A percentile compares a stretch with the other conserved stretches of the same genome.
phyloP scores from a whole-genome alignment of 2,797 vertebrate genomes.

The Scyliorhinus canicula region DNA sequence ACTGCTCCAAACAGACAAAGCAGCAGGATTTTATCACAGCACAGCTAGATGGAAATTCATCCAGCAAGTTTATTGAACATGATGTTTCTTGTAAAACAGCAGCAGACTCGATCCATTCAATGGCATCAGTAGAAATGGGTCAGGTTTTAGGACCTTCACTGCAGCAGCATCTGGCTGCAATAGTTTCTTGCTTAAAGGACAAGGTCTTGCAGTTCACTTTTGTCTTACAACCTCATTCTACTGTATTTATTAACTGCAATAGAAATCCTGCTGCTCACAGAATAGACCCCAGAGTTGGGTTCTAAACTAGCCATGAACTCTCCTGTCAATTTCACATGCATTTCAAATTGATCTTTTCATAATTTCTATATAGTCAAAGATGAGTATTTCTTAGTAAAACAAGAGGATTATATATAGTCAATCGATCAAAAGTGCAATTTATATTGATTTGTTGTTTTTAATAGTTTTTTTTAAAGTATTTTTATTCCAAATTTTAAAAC shows the following conservation, averaged over 20 bases:
- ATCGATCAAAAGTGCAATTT: background rate
- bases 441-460: background rate
- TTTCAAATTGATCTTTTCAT: background rate
- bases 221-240: background rate
- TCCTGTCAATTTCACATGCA: background rate
- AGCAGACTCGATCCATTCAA: background rate
- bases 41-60: slow-evolving; percentile 9
- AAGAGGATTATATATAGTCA: background rate
- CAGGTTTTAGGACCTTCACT: background rate
- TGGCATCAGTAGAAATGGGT: background rate
- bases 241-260: background rate
- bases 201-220: background rate
- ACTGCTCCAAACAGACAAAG: background rate
- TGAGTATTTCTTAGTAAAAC: background rate
- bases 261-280: background rate
- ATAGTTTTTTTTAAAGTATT: no score
- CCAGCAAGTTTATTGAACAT: background rate
- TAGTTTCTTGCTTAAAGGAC: background rate
- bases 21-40: background rate
- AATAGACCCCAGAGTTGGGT: background rate
- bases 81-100: background rate
- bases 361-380: background rate
- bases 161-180: background rate
- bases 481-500: no score
- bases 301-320: background rate